A percentile compares a stretch with the other conserved stretches of the same genome.
Conservation (phyloP, 1,140 invertebrate species). For the Proales similis region DNA sequence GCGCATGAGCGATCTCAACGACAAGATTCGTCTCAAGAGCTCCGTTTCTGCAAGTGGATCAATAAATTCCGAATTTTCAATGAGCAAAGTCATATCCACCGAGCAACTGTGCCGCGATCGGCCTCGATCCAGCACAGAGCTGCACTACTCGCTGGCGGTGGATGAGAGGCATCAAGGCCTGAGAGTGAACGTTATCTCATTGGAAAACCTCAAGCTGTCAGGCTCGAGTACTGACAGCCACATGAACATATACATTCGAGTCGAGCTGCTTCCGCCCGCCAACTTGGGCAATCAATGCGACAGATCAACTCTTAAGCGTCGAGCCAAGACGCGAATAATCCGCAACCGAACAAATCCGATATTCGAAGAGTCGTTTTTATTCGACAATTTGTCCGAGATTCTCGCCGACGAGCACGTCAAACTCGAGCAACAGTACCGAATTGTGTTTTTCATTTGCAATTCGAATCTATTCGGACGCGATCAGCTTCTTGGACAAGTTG, state of each 20-base stretch:
- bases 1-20: conserved; percentile 3
- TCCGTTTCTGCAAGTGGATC: not conserved
- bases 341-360: conserved; percentile 24
- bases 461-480: conserved; percentile 30
- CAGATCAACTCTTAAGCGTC: not conserved
- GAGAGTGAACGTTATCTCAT: not conserved
- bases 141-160: conserved; percentile 14
- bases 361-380: conserved; percentile 26
- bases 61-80: conserved; percentile 21
- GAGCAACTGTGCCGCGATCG: conserved; percentile 4
- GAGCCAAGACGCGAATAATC: conserved; percentile 27
- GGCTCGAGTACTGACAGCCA: conserved; percentile 1
- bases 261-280: conserved; percentile 6
- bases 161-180: not conserved
- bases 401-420: not conserved
- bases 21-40: not conserved
- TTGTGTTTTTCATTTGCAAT: conserved; percentile 32
- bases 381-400: conserved; percentile 6
- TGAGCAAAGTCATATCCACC: conserved; percentile 17
- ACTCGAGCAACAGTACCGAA: not conserved
- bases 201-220: conserved; percentile 25
- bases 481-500: conserved; percentile 24
- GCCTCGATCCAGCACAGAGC: not conserved
- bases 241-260: conserved; percentile 17
- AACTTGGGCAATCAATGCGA: not conserved